These are phyloP conservation scores for Anabas testudineus DNA, from an alignment of 2,797 vertebrate species.

Conservation along the genomic window DNA sequence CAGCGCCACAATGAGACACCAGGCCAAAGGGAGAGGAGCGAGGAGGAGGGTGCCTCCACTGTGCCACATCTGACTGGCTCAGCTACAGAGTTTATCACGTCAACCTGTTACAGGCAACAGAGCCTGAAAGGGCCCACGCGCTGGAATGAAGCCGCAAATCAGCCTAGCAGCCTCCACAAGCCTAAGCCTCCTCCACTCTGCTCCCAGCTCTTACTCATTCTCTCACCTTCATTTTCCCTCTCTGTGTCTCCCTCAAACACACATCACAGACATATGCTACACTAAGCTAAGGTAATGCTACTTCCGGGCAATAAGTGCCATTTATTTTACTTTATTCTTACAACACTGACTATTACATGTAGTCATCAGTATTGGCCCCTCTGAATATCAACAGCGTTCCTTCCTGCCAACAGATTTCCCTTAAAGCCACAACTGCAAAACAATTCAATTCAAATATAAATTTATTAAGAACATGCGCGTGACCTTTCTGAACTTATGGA, in stretches of 20 bases:
- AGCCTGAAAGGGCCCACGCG: conserved; percentile 74
- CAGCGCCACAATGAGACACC: conserved; percentile 65
- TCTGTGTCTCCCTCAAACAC: conserved; percentile 3
- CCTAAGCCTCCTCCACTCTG: conserved; percentile 70
- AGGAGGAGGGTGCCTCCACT: conserved; percentile 55
- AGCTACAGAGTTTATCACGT: conserved; percentile 73
- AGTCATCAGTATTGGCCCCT: not conserved
- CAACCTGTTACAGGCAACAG: conserved; percentile 72
- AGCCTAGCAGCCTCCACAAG: conserved; percentile 70
- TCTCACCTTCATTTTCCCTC: conserved; percentile 43
- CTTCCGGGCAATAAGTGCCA: conserved; percentile 16
- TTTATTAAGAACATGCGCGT: not conserved
- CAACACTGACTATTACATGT: not conserved
- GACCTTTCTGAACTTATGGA: not conserved
- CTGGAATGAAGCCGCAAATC: conserved; percentile 76
- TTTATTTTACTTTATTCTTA: conserved; percentile 9
- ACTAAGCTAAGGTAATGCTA: not conserved
- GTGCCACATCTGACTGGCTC: conserved; percentile 72
- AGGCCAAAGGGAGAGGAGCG: conserved; percentile 57
- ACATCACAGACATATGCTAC: conserved; percentile 25
- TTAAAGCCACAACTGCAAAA: not conserved
- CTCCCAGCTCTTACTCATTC: conserved; percentile 70
- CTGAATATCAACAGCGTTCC: not conserved
- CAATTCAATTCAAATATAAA: not conserved
- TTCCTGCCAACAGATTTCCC: not conserved